phyloP scores from a whole-genome alignment of 1,140 invertebrate species.

The Tyrophagus putrescentiae region DNA sequence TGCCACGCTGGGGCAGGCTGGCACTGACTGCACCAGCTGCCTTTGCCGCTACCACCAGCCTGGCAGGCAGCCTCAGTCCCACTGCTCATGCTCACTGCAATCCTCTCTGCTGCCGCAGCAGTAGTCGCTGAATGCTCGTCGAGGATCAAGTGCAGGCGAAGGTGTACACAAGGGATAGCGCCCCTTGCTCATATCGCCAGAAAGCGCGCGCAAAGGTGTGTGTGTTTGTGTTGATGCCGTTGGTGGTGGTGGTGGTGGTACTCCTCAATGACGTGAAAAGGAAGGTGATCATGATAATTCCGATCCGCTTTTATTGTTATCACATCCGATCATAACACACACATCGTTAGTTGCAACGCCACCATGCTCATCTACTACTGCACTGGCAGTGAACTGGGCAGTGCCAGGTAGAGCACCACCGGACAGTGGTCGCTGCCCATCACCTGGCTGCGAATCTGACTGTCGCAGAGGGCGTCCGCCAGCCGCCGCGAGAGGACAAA shows the following conservation, averaged over 20 bases:
- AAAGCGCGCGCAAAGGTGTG: neutral
- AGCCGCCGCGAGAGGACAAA: constrained; percentile 37
- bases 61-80: no score
- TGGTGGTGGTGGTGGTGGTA: neutral
- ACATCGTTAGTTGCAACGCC: neutral
- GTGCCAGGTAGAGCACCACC: constrained; percentile 27
- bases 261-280: neutral
- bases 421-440: constrained; percentile 47
- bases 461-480: constrained; percentile 30
- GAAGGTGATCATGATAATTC: neutral
- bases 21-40: no score
- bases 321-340: no score
- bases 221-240: neutral
- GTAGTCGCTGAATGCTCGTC: no score
- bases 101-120: no score
- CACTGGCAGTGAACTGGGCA: neutral
- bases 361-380: neutral
- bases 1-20: no score
- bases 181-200: no score
- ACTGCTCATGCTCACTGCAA: no score
- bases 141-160: no score
- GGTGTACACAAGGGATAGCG: neutral
- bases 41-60: no score
- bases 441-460: constrained; percentile 36
- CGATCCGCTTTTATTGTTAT: no score